These are phyloP conservation scores for Trichogramma dendrolimi DNA, from an alignment of 2,888 invertebrate species.

Conservation along the genomic window DNA sequence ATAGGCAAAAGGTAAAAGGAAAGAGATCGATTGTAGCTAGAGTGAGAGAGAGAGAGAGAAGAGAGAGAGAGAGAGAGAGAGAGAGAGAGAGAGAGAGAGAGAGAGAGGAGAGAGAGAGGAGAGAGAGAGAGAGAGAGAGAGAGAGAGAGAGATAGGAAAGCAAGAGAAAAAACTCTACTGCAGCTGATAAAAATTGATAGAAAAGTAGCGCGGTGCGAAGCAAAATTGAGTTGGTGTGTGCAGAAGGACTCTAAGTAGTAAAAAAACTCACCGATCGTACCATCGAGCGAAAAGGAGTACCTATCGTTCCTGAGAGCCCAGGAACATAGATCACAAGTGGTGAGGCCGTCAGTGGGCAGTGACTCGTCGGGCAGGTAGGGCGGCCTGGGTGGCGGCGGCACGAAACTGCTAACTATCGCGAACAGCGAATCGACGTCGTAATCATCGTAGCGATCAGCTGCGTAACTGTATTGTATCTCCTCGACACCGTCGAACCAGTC, in stretches of 20 bases:
- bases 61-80: too few species aligned
- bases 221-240: slow-evolving; percentile 30
- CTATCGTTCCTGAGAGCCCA: slow-evolving; percentile 65
- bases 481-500: slow-evolving; percentile 51
- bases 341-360: slow-evolving; percentile 64
- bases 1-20: too few species aligned
- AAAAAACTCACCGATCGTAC: slow-evolving; percentile 57
- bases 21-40: too few species aligned
- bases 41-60: too few species aligned
- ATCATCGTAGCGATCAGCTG: slow-evolving; percentile 39
- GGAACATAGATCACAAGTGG: slow-evolving; percentile 70
- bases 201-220: too few species aligned
- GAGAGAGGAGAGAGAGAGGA: too few species aligned
- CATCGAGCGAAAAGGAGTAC: slow-evolving; percentile 58
- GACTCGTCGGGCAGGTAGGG: slow-evolving; percentile 62
- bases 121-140: too few species aligned
- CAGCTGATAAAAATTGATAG: too few species aligned
- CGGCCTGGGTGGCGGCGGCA: slow-evolving; percentile 67
- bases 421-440: slow-evolving; percentile 49
- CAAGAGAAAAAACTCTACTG: too few species aligned
- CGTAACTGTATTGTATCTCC: slow-evolving; percentile 49
- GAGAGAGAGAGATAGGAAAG: too few species aligned
- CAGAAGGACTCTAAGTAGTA: slow-evolving; percentile 40
- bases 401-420: slow-evolving; percentile 60
- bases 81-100: too few species aligned